These are phyloP conservation scores for Choristoneura fumiferana DNA, from an alignment of 1,140 invertebrate genomes.

Conservation along the genomic window DNA sequence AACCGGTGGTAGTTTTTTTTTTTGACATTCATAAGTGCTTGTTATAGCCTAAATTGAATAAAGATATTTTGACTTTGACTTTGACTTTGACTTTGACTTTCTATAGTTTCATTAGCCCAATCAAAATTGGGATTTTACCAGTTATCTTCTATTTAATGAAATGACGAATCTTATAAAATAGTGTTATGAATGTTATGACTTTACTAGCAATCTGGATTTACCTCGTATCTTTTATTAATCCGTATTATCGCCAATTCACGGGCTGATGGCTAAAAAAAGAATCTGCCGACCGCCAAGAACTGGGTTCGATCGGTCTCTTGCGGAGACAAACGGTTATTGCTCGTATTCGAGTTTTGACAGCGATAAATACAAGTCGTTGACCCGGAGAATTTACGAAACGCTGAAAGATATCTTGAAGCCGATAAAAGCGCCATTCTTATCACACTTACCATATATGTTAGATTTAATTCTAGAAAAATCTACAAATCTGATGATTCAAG, in stretches of 20 bases:
- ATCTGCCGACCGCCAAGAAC: constrained; percentile 32
- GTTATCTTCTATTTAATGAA: constrained; percentile 6
- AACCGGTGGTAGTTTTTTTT: too few species aligned
- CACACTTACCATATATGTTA: constrained; percentile 11
- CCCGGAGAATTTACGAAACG: constrained; percentile 41
- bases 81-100: too few species aligned
- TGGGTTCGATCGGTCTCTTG: constrained; percentile 25
- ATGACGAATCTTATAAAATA: too few species aligned
- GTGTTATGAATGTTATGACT: too few species aligned
- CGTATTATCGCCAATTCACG: constrained; percentile 30
- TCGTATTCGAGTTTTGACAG: constrained; percentile 43
- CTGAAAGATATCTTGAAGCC: constrained; percentile 14
- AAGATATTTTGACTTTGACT: too few species aligned
- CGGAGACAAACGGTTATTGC: constrained; percentile 38
- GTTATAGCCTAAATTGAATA: too few species aligned
- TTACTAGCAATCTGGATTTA: neutral
- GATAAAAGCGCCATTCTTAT: constrained; percentile 38
- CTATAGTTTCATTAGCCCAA: neutral
- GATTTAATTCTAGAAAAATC: neutral
- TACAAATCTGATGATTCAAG: neutral
- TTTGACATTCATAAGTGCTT: too few species aligned
- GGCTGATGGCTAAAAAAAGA: constrained; percentile 52
- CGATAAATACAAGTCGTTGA: constrained; percentile 40
- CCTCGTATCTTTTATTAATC: constrained; percentile 10
- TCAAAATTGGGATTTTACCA: constrained; percentile 11